Conservation (phyloP, 2,888 invertebrate species). For the Rhagonycha fulva region DNA sequence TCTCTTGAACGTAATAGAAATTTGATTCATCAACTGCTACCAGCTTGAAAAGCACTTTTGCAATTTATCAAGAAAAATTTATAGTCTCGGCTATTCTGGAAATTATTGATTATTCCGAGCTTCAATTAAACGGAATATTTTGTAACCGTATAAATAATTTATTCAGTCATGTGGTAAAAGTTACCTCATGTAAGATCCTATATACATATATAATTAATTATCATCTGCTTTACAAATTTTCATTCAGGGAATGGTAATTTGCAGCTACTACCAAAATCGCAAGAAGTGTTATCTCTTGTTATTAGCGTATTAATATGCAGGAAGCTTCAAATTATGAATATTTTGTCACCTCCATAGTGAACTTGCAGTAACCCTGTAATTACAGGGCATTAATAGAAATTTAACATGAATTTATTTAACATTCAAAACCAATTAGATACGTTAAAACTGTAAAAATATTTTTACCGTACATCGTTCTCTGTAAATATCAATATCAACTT, state of each 20-base stretch:
- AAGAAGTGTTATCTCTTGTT: not conserved
- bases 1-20: too few relatives aligned
- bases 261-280: not conserved
- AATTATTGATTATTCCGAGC: too few relatives aligned
- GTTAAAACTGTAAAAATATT: too few relatives aligned
- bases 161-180: not conserved
- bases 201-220: not conserved
- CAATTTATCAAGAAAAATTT: too few relatives aligned
- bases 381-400: not conserved
- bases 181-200: not conserved
- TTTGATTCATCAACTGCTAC: too few relatives aligned
- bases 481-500: too few relatives aligned
- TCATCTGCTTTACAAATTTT: not conserved
- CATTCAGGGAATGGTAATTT: not conserved
- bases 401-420: not conserved
- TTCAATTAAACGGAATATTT: too few relatives aligned
- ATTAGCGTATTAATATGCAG: not conserved
- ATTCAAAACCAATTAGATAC: too few relatives aligned
- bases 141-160: not conserved
- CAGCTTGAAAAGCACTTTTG: too few relatives aligned
- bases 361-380: not conserved
- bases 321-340: not conserved
- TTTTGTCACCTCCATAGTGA: not conserved
- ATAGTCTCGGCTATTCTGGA: too few relatives aligned
- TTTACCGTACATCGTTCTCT: too few relatives aligned